Conservation (phyloP, 2,888 invertebrate genomes). For the Platycheirus rosarum region DNA sequence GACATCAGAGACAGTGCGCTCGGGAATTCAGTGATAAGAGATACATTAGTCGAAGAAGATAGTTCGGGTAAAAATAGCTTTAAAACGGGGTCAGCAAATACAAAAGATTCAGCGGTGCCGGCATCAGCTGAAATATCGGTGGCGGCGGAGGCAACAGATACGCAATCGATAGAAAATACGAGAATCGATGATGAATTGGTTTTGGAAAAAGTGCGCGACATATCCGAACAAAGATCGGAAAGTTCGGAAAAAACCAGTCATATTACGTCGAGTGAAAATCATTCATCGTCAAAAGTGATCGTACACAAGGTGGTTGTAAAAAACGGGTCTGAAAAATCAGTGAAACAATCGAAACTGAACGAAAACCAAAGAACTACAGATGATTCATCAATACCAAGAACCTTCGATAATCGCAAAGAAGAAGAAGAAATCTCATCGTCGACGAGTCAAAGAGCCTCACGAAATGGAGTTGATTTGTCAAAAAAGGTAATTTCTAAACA, state of each 20-base stretch:
- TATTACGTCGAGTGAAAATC: slow-evolving; percentile 1
- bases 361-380: slow-evolving; percentile 55
- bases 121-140: slow-evolving; percentile 31
- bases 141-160: slow-evolving; percentile 7
- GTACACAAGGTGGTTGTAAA: slow-evolving; percentile 5
- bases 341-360: slow-evolving; percentile 15
- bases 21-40: slow-evolving; percentile 57
- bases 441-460: slow-evolving; percentile 13
- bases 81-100: slow-evolving; percentile 64
- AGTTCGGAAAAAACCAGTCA: neutral
- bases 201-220: slow-evolving; percentile 13
- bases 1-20: slow-evolving; percentile 45
- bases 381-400: neutral
- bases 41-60: slow-evolving; percentile 40
- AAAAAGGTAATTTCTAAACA: slow-evolving; percentile 77
- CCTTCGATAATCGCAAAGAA: slow-evolving; percentile 9
- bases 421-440: too few relatives aligned
- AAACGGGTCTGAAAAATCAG: neutral
- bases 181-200: slow-evolving; percentile 17
- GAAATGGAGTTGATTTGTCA: slow-evolving; percentile 26
- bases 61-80: slow-evolving; percentile 77
- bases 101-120: slow-evolving; percentile 68
- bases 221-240: slow-evolving; percentile 10
- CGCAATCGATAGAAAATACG: slow-evolving; percentile 48
- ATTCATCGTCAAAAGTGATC: slow-evolving; percentile 31